Evolutionary conservation across 2,113 vertebrate species (phyloP), one percentile per base, ranked within the genome.

Genomic region (Chrysochloris asiatica): DNA sequence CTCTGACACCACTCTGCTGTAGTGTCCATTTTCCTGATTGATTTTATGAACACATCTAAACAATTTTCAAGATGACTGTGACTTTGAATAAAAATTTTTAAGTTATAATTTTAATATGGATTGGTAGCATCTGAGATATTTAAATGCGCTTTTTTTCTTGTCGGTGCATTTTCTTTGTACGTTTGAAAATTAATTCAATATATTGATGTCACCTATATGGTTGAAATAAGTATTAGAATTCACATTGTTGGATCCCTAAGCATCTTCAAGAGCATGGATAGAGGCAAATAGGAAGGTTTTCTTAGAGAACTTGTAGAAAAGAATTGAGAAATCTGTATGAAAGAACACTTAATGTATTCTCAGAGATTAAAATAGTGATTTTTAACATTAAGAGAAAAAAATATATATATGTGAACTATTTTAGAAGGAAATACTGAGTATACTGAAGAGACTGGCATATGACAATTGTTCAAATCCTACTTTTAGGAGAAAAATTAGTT

Each of bases 191-290:
- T 83, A 30, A 89, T 84, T 73, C 43, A 73, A 8, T 4, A 52
- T 78, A 26, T 43, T 36, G 63, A 61, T 79, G 12, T 21, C 24
- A 52, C 78, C 48, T 85, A 21, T 36, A 7, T 88, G 36, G 14
- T 72, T 83, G 59, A 79, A 83, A 73, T 69, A 82, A 89, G 79
- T 86, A 38, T 83, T 89, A 52, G 19, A 69, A 19, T 59, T 17
- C 0, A 13, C 63, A 56, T 17, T 17, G 26, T 61, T 83, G 6
- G 45, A 75, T 79, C 6, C 11, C 6, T 92, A 78, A 90, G 28
- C 19, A 21, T 52, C 26, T 89, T 59, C 30, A 67, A 67, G 73
- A 30, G 16, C 9, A 50, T 81, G 52, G 69, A 80, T 83, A 67
- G 8, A 83, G 36, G 19, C 19, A 89, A 16, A 10, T 73, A 65